phyloP scores from a whole-genome alignment of 2,797 vertebrate genomes.

The Smutsia gigantea region DNA sequence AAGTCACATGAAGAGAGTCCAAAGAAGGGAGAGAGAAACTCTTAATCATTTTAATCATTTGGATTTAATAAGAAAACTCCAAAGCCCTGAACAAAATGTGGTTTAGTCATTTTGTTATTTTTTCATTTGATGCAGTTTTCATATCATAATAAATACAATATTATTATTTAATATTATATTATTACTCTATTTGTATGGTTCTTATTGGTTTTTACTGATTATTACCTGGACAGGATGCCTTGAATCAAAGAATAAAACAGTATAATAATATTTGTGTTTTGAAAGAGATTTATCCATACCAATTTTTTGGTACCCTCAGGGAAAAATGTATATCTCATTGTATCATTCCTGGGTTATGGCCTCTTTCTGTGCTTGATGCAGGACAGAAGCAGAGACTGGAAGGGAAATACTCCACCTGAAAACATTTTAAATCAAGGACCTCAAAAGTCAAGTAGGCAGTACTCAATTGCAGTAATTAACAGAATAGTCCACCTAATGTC shows the following conservation, averaged over 20 bases:
- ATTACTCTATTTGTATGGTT: background rate
- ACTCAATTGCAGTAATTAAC: slow-evolving; percentile 59
- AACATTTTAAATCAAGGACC: slow-evolving; percentile 26
- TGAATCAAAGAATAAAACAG: background rate
- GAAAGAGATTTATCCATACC: background rate
- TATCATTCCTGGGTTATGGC: background rate
- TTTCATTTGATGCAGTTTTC: background rate
- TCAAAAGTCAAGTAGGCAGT: slow-evolving; percentile 58
- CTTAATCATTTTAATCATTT: background rate
- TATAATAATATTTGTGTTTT: background rate
- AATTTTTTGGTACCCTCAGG: slow-evolving; percentile 34
- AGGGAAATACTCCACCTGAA: background rate
- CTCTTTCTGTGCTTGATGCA: background rate
- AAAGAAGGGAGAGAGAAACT: background rate
- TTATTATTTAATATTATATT: background rate
- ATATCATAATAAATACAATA: background rate
- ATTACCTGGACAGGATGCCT: background rate
- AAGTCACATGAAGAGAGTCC: background rate
- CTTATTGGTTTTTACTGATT: background rate
- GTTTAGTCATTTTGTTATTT: background rate
- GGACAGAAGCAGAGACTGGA: background rate
- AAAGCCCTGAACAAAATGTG: background rate
- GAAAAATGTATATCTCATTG: background rate
- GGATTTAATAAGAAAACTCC: background rate
- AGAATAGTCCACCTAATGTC: slow-evolving; percentile 32